Evolutionary conservation across 2,888 invertebrate genomes (phyloP).

Genomic region (Minunthozetes semirufus): DNA sequence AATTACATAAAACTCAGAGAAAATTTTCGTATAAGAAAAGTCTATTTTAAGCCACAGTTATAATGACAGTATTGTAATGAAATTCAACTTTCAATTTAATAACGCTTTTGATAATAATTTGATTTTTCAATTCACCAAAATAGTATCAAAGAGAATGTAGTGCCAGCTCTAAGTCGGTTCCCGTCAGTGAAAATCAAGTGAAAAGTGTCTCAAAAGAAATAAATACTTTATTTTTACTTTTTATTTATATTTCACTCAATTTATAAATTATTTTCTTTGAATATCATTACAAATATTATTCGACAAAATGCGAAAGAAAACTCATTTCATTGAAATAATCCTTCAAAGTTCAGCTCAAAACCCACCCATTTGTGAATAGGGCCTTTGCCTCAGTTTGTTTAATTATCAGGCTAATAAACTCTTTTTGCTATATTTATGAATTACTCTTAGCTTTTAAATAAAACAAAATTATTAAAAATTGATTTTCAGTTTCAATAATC

Average conservation of each 20-base stretch:
- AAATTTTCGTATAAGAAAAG: too few relatives aligned
- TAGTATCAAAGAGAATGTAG: too few relatives aligned
- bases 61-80: too few relatives aligned
- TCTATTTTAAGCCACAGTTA: too few relatives aligned
- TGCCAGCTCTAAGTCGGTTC: too few relatives aligned
- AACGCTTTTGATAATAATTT: too few relatives aligned
- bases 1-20: not conserved
- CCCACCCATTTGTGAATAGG: not conserved
- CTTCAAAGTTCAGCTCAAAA: too few relatives aligned
- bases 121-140: too few relatives aligned
- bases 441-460: too few relatives aligned
- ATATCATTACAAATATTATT: not conserved
- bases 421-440: not conserved
- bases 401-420: conserved; percentile 1
- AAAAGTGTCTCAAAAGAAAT: not conserved
- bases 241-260: not conserved
- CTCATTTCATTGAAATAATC: not conserved
- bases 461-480: too few relatives aligned
- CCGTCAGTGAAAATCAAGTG: not conserved
- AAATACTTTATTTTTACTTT: not conserved
- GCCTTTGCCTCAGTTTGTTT: not conserved
- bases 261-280: not conserved
- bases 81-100: too few relatives aligned
- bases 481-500: too few relatives aligned
- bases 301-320: not conserved